These are phyloP conservation scores for Lycodopsis pacificus DNA, from an alignment of 2,797 vertebrate genomes.

Conservation along the genomic window DNA sequence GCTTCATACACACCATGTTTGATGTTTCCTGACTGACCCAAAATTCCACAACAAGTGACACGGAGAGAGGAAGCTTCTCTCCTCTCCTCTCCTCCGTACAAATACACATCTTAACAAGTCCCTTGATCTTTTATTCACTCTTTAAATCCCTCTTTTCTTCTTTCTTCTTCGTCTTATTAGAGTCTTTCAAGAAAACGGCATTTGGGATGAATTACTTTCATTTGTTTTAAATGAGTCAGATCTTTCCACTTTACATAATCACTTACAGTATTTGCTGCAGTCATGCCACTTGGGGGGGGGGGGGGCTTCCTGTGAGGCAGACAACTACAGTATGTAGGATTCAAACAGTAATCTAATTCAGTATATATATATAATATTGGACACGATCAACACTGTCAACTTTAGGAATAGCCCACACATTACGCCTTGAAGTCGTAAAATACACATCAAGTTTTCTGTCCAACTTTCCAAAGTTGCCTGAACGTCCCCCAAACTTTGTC, in stretches of 20 bases:
- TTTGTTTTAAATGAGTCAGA: conserved; percentile 40
- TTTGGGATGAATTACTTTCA: conserved; percentile 49
- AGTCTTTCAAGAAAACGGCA: conserved; percentile 15
- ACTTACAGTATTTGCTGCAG: conserved; percentile 8
- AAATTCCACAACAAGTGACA: conserved; percentile 6
- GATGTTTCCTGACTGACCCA: conserved; percentile 21
- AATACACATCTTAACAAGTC: conserved; percentile 39
- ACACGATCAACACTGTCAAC: background rate
- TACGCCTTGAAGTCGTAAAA: background rate
- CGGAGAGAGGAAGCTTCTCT: background rate
- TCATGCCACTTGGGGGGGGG: background rate
- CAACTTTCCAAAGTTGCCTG: background rate
- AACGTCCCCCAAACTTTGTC: conserved; percentile 24
- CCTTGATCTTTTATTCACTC: conserved; percentile 66
- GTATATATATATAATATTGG: background rate
- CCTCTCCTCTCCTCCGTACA: conserved; percentile 10
- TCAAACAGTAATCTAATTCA: conserved; percentile 3
- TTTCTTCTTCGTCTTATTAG: conserved; percentile 20
- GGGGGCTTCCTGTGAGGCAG: background rate
- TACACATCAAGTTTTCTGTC: background rate
- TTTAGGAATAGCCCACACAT: background rate
- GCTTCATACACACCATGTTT: background rate
- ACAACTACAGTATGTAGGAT: background rate
- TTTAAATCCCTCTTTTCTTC: conserved; percentile 33
- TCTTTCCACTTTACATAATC: conserved; percentile 40